phyloP scores from a whole-genome alignment of 2,113 vertebrate genomes.

The Peucedramus taeniatus region DNA sequence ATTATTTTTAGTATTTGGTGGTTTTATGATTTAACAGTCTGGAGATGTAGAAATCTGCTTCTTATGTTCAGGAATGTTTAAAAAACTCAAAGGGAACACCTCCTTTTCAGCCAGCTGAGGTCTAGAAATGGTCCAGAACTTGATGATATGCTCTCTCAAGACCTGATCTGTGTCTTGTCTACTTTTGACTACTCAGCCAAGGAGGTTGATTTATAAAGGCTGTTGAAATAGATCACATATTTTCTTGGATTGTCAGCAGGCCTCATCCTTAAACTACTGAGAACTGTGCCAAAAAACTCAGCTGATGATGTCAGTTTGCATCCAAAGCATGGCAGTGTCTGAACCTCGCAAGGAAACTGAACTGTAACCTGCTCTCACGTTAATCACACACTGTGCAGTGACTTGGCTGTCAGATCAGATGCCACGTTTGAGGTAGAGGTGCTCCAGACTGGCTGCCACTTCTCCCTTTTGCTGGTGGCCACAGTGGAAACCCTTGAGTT shows the following conservation, averaged over 20 bases:
- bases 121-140: background rate
- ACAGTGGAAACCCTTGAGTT: background rate
- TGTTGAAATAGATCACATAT: conserved; percentile 13
- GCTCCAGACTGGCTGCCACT: conserved; percentile 17
- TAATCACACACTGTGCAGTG: background rate
- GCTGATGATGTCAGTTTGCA: conserved; percentile 40
- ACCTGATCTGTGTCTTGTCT: background rate
- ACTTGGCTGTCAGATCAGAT: background rate
- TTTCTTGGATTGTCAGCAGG: conserved; percentile 45
- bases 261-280: conserved; percentile 9
- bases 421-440: background rate
- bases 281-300: conserved; percentile 29
- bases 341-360: background rate
- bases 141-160: background rate
- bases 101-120: background rate
- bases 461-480: background rate
- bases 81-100: background rate
- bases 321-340: conserved; percentile 3
- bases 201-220: conserved; percentile 17
- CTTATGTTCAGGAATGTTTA: background rate
- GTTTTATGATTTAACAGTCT: background rate
- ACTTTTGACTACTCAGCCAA: background rate
- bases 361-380: background rate
- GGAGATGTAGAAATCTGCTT: background rate
- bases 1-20: background rate